Base-by-base conservation (phyloP, 2,797 vertebrate species). In the Chiroxiphia lanceolata region DNA sequence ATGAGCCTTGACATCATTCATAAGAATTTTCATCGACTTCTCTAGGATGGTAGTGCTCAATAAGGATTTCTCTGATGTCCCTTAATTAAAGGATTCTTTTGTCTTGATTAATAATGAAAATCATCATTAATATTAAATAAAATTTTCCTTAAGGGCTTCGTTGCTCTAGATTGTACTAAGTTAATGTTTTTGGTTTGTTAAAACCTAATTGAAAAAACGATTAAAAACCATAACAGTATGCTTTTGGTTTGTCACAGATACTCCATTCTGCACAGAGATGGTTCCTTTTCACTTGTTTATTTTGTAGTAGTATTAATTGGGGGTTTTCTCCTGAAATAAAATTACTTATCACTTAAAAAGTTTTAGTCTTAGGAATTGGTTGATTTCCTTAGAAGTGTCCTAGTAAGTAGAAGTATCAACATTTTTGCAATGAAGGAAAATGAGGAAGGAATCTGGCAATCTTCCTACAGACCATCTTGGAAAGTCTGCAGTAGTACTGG, bases 41-140 rank as follows among this genome's bases (percentile, higher is more conserved):
- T 63, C 31, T 69, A 31, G 61, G n/a, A 54, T 48, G 75, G 53
- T 50, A 94, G 53, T 10, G 25, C 87, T 81, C 65, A 81, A 15
- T 70, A 83, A 85, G 42, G 57, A 69, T 68, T 83, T 89, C 72
- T 91, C 76, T 86, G 44, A 83, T 72, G 79, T 87, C 59, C 45
- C 69, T 88, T 86, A 93, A 94, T 87, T 67, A 94, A 90, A 95
- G 22, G 48, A 36, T 86, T 76, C 33, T 91, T 91, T 92, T 92
- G 53, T 92, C 80, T 74, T 65, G 76, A 69, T 81, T 91, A 90
- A 71, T 90, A 61, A 36, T 63, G 40, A 59, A 94, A 94, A 84
- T 76, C 8, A 47, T 83, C 33, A 76, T 83, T 78, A 88, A 53
- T 84, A 82, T 86, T 64, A 87, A 74, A 77, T 45, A 56, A 15